These are phyloP conservation scores for Limnephilus auricula DNA, from an alignment of 2,888 invertebrate genomes.

Conservation along the genomic window DNA sequence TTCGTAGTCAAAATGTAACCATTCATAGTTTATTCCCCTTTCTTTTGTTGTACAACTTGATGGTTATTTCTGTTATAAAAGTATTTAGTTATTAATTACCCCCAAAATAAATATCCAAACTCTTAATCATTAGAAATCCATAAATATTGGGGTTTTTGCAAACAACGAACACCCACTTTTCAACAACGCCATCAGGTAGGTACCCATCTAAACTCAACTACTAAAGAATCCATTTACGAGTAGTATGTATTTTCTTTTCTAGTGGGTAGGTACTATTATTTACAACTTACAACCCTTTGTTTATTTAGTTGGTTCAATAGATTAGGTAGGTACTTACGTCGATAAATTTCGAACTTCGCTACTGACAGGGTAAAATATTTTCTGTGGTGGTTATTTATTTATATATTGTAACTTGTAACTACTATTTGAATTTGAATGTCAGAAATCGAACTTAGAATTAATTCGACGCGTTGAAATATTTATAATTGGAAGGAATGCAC, in stretches of 20 bases:
- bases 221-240: no score
- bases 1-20: no score
- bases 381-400: no score
- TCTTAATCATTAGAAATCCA: not conserved
- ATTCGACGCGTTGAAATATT: not conserved
- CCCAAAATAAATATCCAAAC: not conserved
- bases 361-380: not conserved
- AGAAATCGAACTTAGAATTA: not conserved
- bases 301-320: no score
- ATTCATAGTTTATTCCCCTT: no score
- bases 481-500: not conserved
- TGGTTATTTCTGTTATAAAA: not conserved
- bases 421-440: no score
- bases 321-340: not conserved
- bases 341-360: not conserved
- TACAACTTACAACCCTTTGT: no score
- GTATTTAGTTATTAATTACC: no score
- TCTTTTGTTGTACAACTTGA: no score
- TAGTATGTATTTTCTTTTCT: no score
- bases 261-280: no score
- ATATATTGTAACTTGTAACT: no score
- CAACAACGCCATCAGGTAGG: not conserved
- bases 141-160: not conserved
- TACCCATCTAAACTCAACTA: not conserved
- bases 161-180: not conserved